Evolutionary conservation across 2,797 vertebrate genomes (phyloP).

Genomic region (Margarornis squamiger): DNA sequence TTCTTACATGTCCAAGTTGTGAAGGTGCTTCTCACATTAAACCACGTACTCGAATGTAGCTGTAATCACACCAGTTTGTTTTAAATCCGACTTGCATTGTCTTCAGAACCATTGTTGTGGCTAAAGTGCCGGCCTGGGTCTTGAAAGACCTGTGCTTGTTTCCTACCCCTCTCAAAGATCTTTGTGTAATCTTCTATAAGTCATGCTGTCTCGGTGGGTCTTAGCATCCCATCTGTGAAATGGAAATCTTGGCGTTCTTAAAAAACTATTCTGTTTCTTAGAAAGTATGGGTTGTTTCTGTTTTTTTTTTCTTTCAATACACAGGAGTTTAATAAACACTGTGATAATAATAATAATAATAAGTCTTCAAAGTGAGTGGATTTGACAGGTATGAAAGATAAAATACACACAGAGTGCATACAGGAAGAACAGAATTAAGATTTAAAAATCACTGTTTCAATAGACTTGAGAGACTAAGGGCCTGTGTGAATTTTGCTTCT

Average conservation of each 20-base stretch:
- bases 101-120: neutral
- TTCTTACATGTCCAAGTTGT: neutral
- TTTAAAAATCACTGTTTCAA: neutral
- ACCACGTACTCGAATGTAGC: neutral
- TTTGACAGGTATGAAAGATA: neutral
- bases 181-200: neutral
- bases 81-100: neutral
- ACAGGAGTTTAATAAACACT: neutral
- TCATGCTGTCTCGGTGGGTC: neutral
- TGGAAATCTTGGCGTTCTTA: neutral
- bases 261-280: neutral
- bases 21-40: neutral
- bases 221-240: neutral
- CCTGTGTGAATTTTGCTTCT: neutral
- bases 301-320: neutral
- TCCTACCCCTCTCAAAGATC: neutral
- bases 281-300: fast-evolving
- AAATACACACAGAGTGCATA: neutral
- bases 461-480: neutral
- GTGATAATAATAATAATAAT: neutral
- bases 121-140: neutral
- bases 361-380: neutral
- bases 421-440: neutral
- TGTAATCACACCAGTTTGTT: neutral
- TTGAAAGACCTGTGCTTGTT: neutral